phyloP scores from a whole-genome alignment of 2,797 vertebrate genomes.

The Labeo calbasu region DNA sequence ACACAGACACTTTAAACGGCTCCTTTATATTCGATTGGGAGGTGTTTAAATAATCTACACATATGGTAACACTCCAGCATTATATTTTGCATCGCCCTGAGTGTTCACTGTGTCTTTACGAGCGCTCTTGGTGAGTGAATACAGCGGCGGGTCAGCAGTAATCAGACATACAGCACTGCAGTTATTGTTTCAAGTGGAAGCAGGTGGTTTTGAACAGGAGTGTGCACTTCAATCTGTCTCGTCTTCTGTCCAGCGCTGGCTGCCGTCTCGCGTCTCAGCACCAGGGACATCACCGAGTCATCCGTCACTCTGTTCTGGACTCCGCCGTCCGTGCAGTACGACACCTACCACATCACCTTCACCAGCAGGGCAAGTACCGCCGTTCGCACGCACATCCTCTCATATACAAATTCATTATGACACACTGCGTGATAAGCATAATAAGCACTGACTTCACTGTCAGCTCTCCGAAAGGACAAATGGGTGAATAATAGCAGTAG shows the following conservation, averaged over 20 bases:
- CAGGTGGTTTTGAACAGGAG: neutral
- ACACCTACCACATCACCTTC: slow-evolving; percentile 81
- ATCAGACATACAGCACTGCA: neutral
- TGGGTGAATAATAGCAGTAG: neutral
- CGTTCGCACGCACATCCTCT: neutral
- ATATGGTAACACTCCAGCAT: neutral
- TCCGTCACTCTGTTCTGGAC: slow-evolving; percentile 82
- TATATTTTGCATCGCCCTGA: neutral
- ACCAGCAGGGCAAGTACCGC: slow-evolving; percentile 75
- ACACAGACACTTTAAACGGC: neutral
- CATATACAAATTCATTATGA: neutral
- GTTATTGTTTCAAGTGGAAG: neutral
- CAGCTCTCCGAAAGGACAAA: too few species aligned
- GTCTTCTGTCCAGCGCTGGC: slow-evolving; percentile 71
- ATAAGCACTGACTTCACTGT: too few species aligned
- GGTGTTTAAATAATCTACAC: neutral
- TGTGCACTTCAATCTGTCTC: neutral
- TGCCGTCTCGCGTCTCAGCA: slow-evolving; percentile 70
- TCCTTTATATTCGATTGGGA: neutral
- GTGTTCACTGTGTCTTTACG: neutral
- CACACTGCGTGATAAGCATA: too few species aligned
- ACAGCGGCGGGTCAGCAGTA: neutral
- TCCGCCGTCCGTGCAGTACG: slow-evolving; percentile 74
- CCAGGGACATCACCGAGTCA: slow-evolving; percentile 77
- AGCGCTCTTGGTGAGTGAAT: neutral